These are phyloP conservation scores for Proales similis DNA, from an alignment of 1,140 invertebrate genomes.

Conservation along the genomic window DNA sequence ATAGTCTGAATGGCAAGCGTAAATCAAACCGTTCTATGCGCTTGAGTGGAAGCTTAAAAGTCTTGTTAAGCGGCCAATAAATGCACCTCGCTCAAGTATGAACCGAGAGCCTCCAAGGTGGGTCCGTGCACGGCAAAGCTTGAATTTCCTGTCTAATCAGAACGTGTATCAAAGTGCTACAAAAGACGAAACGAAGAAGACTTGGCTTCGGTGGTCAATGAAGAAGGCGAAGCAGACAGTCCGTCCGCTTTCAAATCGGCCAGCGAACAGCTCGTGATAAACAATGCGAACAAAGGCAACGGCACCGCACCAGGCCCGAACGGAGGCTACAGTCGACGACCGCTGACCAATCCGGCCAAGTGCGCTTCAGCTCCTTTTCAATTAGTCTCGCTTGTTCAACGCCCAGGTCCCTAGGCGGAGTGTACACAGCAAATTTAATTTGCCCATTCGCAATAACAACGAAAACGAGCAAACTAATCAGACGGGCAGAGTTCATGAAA, in stretches of 20 bases:
- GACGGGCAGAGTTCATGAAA: not conserved
- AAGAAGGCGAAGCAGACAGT: not conserved
- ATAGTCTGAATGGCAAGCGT: too few species aligned
- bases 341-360: conserved; percentile 31
- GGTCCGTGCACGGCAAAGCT: not conserved
- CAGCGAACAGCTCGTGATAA: conserved; percentile 10
- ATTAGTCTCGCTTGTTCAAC: not conserved
- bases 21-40: too few species aligned
- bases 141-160: not conserved
- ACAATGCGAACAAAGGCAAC: conserved; percentile 16
- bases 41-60: too few species aligned
- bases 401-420: conserved; percentile 4
- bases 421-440: conserved; percentile 36
- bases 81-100: conserved; percentile 30
- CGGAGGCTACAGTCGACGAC: too few species aligned
- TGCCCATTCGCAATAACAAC: conserved; percentile 15
- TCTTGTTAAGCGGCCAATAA: too few species aligned
- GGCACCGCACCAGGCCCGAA: too few species aligned
- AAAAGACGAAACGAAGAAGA: conserved; percentile 37
- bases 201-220: too few species aligned
- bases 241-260: conserved; percentile 26
- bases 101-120: conserved; percentile 23
- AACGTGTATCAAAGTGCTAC: conserved; percentile 1
- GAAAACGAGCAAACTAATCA: conserved; percentile 17
- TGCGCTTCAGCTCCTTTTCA: not conserved